Base-by-base conservation (phyloP, 2,113 vertebrate genomes). In the Zapornia atra region DNA sequence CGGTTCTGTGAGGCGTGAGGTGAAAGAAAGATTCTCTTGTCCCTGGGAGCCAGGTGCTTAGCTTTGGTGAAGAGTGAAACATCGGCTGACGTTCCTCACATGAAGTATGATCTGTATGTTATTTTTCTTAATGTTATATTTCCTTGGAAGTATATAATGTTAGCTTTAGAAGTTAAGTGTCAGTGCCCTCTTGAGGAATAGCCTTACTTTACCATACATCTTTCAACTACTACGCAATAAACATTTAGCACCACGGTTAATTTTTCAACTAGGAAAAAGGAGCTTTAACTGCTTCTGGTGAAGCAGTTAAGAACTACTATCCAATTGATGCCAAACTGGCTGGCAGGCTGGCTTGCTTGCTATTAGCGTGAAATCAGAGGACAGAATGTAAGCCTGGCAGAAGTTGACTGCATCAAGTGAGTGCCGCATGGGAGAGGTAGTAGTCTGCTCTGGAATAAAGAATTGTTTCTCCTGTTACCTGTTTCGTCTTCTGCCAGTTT, bases 1-100 rank as follows among this genome's bases (percentile, higher is more conserved):
- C 6, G 28, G 25, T 0, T 1, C 1, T 0, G 6, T 12, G 50
- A 4, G 34, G 24, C 0, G 3, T 1, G 2, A 20, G 16, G 10
- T 3, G 26, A 4, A 7, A 3, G 25, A 3, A 3, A 9, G 34
- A 4, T 1, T 28, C 0, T 14, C 1, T 5, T 9, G 5, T 1
- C 7, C 2, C 4, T 6, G 3, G 25, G 12, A 46, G 24, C 8
- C 1, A 5, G 46, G 8, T 7, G 38, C 4, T 3, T 29, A 4
- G 19, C 19, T 51, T 38, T 24, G 42, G 8, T 26, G 15, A 28
- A 33, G 4, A 29, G 29, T 22, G 40, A 28, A 24, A 4, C 2
- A 1, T 16, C 5, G 1, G 8, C 1, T 15, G 1, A 2, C 12
- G n/a, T 20, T 42, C n/a, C 29, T 6, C 24, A 51, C 28, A 7